These are phyloP conservation scores for Lathronympha strigana DNA, from an alignment of 2,888 invertebrate species.

Conservation along the genomic window DNA sequence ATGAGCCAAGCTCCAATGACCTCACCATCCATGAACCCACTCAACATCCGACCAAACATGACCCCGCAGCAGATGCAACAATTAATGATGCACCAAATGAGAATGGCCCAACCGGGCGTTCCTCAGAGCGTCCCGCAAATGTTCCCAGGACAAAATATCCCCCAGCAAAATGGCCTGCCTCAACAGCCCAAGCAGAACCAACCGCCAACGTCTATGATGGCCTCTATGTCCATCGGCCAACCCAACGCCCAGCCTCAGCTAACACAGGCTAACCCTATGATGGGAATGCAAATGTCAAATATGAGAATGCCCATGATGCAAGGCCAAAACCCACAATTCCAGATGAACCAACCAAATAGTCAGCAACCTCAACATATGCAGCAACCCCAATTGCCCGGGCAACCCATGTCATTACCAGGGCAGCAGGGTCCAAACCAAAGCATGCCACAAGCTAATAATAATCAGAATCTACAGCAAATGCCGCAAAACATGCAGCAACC, in stretches of 20 bases:
- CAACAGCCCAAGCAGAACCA: slow-evolving; percentile 63
- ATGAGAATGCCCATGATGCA: slow-evolving; percentile 74
- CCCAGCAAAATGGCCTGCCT: slow-evolving; percentile 63
- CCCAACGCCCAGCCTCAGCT: slow-evolving; percentile 61
- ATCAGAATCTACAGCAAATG: slow-evolving; percentile 48
- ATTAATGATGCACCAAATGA: slow-evolving; percentile 70
- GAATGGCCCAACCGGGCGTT: slow-evolving; percentile 68
- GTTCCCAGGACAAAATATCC: slow-evolving; percentile 54
- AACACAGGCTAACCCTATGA: slow-evolving; percentile 66
- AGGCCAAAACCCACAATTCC: slow-evolving; percentile 64
- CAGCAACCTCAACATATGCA: slow-evolving; percentile 62
- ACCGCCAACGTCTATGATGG: slow-evolving; percentile 60
- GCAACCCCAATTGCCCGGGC: slow-evolving; percentile 60
- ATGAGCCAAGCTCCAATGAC: slow-evolving; percentile 60
- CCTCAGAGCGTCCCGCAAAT: slow-evolving; percentile 56
- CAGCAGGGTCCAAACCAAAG: slow-evolving; percentile 48
- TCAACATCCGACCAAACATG: slow-evolving; percentile 62
- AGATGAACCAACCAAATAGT: slow-evolving; percentile 61
- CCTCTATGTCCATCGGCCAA: slow-evolving; percentile 64
- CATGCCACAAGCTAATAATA: slow-evolving; percentile 26
- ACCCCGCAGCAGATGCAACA: slow-evolving; percentile 68
- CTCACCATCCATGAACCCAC: slow-evolving; percentile 62
- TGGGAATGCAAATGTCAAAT: slow-evolving; percentile 72
- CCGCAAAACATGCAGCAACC: slow-evolving; percentile 53
- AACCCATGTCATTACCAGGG: slow-evolving; percentile 58